Conservation (phyloP, 2,888 invertebrate genomes). For the Stenodema calcarata region DNA sequence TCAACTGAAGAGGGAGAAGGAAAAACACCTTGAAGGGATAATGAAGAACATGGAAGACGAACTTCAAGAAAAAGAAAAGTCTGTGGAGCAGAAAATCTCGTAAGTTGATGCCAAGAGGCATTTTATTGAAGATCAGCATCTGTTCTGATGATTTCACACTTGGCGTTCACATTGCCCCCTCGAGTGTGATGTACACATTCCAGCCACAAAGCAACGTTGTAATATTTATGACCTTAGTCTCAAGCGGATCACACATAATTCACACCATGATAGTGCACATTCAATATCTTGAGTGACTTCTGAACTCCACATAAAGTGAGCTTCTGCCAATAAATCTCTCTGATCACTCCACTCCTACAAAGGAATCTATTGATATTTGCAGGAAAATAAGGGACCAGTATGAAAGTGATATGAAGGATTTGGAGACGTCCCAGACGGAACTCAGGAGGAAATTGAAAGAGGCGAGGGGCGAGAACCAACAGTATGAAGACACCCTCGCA, state of each 20-base stretch:
- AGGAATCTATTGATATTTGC: neutral
- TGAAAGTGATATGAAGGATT: conserved; percentile 72
- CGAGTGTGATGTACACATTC: no score
- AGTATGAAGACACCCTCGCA: conserved; percentile 69
- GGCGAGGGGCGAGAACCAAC: conserved; percentile 70
- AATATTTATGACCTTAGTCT: no score
- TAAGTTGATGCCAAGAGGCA: conserved; percentile 29
- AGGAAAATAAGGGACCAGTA: conserved; percentile 80
- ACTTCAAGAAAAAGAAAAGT: conserved; percentile 71
- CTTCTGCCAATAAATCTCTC: no score
- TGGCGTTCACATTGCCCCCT: no score
- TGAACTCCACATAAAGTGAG: no score
- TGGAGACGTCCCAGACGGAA: conserved; percentile 72
- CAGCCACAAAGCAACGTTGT: no score
- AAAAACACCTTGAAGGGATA: conserved; percentile 78
- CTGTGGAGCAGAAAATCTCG: conserved; percentile 65
- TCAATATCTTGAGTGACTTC: no score
- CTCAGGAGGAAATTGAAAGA: conserved; percentile 73
- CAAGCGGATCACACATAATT: no score
- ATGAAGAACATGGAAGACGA: conserved; percentile 75
- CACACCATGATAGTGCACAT: no score
- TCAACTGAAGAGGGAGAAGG: conserved; percentile 75
- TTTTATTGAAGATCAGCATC: no score
- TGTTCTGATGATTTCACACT: no score
- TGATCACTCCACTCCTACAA: no score